phyloP scores from a whole-genome alignment of 2,888 invertebrate species.

The Diplazon laetatorius region DNA sequence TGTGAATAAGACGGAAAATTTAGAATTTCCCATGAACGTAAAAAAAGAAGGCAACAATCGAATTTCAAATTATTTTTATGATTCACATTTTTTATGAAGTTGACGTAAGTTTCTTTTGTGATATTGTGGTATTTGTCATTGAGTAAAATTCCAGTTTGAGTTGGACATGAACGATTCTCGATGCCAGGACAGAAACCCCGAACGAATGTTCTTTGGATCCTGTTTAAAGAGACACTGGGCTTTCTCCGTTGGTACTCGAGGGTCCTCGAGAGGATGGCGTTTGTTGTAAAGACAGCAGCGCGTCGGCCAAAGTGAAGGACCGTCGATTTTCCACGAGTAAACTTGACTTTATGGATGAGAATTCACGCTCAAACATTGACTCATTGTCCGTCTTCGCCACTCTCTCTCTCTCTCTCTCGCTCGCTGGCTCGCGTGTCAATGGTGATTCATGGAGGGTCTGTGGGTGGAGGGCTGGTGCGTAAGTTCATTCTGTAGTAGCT shows the following conservation, averaged over 20 bases:
- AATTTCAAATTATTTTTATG: too few species aligned
- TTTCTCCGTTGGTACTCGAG: conserved; percentile 55
- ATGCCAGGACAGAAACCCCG: not conserved
- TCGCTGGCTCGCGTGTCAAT: conserved; percentile 65
- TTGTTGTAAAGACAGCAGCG: conserved; percentile 55
- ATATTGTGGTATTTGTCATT: too few species aligned
- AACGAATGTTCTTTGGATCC: conserved; percentile 11
- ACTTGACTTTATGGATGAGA: conserved; percentile 70
- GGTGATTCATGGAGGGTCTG: conserved; percentile 72
- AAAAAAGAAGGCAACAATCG: too few species aligned
- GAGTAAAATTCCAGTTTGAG: too few species aligned
- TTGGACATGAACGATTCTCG: too few species aligned
- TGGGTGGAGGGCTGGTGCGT: conserved; percentile 32
- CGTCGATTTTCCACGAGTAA: conserved; percentile 72
- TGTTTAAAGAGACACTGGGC: conserved; percentile 38
- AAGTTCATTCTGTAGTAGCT: conserved; percentile 64
- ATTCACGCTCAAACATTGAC: conserved; percentile 72
- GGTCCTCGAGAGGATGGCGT: conserved; percentile 59
- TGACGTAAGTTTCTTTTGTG: too few species aligned
- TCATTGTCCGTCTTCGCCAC: conserved; percentile 68
- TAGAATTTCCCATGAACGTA: too few species aligned
- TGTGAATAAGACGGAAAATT: too few species aligned
- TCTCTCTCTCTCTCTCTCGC: not conserved
- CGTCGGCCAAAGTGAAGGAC: conserved; percentile 45
- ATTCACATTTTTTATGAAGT: too few species aligned